Base-by-base conservation (phyloP, 2,113 vertebrate genomes). In the Daphoenositta chrysoptera region DNA sequence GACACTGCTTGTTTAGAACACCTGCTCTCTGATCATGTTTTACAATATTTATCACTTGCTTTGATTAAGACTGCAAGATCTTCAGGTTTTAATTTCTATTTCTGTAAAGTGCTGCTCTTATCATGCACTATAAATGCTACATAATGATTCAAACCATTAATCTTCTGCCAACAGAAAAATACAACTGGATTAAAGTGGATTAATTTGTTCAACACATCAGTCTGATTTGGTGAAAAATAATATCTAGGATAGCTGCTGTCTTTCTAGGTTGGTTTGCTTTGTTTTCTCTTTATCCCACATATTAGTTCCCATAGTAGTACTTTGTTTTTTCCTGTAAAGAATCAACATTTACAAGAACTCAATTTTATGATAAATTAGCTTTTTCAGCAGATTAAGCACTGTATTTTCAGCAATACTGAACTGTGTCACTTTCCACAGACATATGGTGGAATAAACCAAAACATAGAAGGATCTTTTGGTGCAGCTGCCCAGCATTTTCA, bases 61-160 rank as follows among this genome's bases (percentile, higher is more conserved):
- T 90, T 72, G 79, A 76, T 76, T 90, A 93, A 86, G 63, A 80
- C 35, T 70, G 24, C 22, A 87, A 81, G 44, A 48, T 86, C 35
- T 73, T 73, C 42, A 66, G 45, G 64, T 57, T 94, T 96, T 88
- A 73, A 80, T 86, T 90, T 88, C 82, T 73, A 16, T 66, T 83
- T 86, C 63, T 93, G 54, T 64, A 37, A 65, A 90, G 28, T 28
- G 14, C 6, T 28, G 40, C 45, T 51, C 61, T 92, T 94, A 91
- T 73, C 68, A 44, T 20, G 40, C 27, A 56, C 31, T 68, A 61
- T 56, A 91, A 94, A 87, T 42, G 58, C 68, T 90, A 90, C 19
- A 57, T 51, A 85, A 86, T 20, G 35, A 93, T 83, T 86, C 93
- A 96, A 93, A 75, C 5, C 51, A 83, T 90, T 93, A 88, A 88